Conservation (phyloP, 2,113 vertebrate species). For the Rhabdornis inornatus region DNA sequence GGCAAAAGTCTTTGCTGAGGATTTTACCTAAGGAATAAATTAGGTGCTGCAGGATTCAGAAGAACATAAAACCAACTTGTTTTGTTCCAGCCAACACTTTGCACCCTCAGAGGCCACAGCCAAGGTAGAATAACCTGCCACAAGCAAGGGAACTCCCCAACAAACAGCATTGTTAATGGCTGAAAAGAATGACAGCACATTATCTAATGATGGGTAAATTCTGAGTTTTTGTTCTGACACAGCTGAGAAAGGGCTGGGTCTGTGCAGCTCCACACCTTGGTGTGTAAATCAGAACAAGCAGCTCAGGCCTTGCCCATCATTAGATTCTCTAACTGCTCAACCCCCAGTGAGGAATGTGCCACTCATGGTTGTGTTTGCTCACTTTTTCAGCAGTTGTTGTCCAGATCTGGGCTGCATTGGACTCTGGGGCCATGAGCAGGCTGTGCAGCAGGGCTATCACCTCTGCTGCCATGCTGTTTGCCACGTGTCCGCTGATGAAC, state of each 20-base stretch:
- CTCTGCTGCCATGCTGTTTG: constrained; percentile 98
- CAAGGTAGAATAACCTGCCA: not conserved
- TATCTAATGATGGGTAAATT: not conserved
- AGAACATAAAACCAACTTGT: not conserved
- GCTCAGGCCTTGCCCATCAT: not conserved
- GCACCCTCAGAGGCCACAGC: not conserved
- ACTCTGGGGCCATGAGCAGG: constrained; percentile 93
- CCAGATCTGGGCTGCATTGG: constrained; percentile 97
- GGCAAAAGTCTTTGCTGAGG: not conserved
- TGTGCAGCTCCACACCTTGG: not conserved
- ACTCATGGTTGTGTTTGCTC: not conserved
- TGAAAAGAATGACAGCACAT: not conserved
- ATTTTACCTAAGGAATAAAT: not conserved
- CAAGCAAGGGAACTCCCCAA: not conserved
- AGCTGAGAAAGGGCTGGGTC: not conserved
- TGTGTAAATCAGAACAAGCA: not conserved
- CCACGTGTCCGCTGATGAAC: constrained; percentile 97
- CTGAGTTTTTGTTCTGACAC: not conserved
- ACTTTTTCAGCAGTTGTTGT: constrained; percentile 96
- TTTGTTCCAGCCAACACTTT: not conserved
- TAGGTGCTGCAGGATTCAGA: not conserved
- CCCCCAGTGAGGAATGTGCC: not conserved
- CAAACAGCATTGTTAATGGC: not conserved
- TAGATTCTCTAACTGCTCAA: not conserved
- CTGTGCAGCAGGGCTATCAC: constrained; percentile 95